Evolutionary conservation across 2,888 invertebrate species (phyloP), one percentile per base, ranked within the genome.

Genomic region (Cosmia trapezina): DNA sequence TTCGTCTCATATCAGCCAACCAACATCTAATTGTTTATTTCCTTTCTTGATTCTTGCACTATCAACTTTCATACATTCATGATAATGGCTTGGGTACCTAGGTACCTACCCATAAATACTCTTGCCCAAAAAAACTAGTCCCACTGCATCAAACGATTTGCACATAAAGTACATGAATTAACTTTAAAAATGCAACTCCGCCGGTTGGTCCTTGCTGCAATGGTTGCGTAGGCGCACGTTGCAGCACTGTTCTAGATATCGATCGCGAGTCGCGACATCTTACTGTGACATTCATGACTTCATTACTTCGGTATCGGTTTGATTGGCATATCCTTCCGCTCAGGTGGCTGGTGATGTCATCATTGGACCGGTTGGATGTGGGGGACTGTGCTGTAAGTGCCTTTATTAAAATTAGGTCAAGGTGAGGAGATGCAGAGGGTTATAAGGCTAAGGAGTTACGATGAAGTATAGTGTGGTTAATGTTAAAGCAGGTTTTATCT

Each of bases 181-280:
- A 53, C 75, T 81, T 67, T 66, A 83, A 85, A 79, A 84, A 76
- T 73, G 78, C 75, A 78, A 74, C 70, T 66, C 65, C 78, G 67
- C 78, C 82, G 76, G 83, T 72, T 73, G 69, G 83, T 81, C 83
- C 70, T 76, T 83, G 61, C 83, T 75, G 87, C 83, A 86, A 84
- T 76, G 72, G 78, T 86, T 83, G 88, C 84, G 88, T 88, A 83
- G 88, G 88, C 78, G 86, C 77, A 69, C 67, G 73, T 87, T 83
- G 86, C 87, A 86, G 72, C 78, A 81, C 77, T 70, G 86, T 81
- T 86, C 89, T 79, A 87, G 89, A 88, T 89, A 88, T 87, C 81
- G 83, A 86, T 88, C 87, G 81, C 83, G 82, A 81, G 85, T 87
- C 87, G 80, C 85, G 84, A 81, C 87, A 85, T 87, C 85, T 86